Conservation (phyloP, 2,797 vertebrate species). For the Oreortyx pictus region DNA sequence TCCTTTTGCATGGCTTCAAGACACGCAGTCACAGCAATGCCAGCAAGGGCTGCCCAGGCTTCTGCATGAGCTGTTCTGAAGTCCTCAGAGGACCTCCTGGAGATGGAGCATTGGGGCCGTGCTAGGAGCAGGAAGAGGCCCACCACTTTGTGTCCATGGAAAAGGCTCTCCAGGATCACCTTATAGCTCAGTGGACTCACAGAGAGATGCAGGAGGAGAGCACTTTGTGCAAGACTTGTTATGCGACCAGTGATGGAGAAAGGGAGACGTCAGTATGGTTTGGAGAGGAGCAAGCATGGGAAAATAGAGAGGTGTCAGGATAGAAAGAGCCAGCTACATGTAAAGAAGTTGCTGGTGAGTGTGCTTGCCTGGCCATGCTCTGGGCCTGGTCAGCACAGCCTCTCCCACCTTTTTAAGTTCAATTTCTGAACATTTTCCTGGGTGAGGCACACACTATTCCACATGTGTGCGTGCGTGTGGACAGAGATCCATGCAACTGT, state of each 20-base stretch:
- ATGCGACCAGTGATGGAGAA: not conserved
- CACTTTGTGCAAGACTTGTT: not conserved
- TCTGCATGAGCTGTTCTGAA: not conserved
- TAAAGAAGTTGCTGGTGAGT: not conserved
- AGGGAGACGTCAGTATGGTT: too few species aligned
- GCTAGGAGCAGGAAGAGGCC: not conserved
- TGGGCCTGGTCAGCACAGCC: not conserved
- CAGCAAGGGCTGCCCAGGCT: not conserved
- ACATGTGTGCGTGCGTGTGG: fast-evolving
- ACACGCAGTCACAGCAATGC: not conserved
- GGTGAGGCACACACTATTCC: not conserved
- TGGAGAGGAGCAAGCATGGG: not conserved
- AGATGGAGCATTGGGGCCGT: not conserved
- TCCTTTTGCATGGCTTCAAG: not conserved
- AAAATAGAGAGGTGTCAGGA: not conserved
- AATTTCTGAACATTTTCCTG: not conserved
- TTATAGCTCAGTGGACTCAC: not conserved
- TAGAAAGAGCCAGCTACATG: not conserved
- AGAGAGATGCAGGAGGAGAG: not conserved
- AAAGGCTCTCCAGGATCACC: not conserved
- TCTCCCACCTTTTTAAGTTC: not conserved
- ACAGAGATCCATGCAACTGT: not conserved
- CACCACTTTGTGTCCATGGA: not conserved
- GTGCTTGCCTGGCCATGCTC: not conserved
- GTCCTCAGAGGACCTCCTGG: not conserved